These are phyloP conservation scores for Lumbricus terrestris DNA, from an alignment of 2,888 invertebrate genomes.

Conservation along the genomic window DNA sequence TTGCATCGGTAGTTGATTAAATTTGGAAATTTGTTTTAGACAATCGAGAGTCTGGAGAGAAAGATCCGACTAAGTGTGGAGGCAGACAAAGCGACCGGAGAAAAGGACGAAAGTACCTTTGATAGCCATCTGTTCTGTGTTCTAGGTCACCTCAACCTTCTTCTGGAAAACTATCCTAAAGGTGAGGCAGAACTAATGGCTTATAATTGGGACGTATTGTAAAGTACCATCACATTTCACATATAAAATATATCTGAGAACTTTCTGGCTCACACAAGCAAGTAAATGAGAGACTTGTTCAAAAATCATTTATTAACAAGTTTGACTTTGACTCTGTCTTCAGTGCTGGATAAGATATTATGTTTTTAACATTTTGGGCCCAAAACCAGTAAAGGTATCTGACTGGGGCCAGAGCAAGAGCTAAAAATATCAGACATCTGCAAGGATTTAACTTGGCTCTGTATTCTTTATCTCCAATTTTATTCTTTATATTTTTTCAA, in stretches of 20 bases:
- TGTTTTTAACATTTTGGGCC: no score
- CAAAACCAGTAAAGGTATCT: no score
- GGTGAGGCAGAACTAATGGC: conserved; percentile 67
- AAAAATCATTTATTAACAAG: neutral
- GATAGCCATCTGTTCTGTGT: conserved; percentile 84
- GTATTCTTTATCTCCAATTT: neutral
- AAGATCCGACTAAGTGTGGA: neutral
- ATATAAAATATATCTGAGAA: neutral
- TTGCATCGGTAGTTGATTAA: neutral
- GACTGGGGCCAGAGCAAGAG: no score
- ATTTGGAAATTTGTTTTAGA: conserved; percentile 14
- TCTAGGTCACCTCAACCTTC: conserved; percentile 89
- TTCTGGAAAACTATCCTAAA: conserved; percentile 90
- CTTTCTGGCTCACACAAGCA: neutral
- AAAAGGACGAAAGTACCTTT: conserved; percentile 24
- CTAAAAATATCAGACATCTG: no score
- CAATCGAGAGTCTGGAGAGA: conserved; percentile 26
- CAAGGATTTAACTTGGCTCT: neutral
- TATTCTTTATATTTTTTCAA: neutral
- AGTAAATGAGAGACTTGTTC: neutral
- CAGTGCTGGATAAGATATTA: no score
- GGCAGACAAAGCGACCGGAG: neutral
- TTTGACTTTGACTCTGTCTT: no score
- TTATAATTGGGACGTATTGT: neutral
- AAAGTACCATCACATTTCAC: neutral